Base-by-base conservation (phyloP, 2,113 vertebrate genomes). In the Fregetta grallaria region DNA sequence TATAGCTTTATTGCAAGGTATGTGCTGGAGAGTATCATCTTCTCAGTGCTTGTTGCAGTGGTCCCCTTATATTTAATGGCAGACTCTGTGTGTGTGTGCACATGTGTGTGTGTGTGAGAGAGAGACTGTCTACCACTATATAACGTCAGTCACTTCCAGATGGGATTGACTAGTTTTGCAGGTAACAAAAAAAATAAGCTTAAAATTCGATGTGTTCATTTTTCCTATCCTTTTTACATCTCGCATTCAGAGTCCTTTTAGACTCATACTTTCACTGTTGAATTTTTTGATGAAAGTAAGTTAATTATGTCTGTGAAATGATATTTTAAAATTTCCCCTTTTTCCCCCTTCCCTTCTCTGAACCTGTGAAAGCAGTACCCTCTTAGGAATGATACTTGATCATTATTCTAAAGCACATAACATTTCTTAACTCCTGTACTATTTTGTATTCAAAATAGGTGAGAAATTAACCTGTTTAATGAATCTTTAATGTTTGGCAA, bases 381-480 rank as follows among this genome's bases (percentile, higher is more conserved):
- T 92, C 58, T 68, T 72, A 84, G 71, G 68, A 94, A 80, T 72
- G 77, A 75, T 75, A 72, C 40, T 79, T 82, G 56, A 62, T 71
- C 47, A 74, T 58, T 53, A 63, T 80, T 91, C 78, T 66, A 94
- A 95, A 92, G 63, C 61, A 38, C 55, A 55, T 53, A 93, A 30
- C 40, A 55, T 92, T 82, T 79, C 77, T 56, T 61, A 61, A 88
- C 38, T 76, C 38, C 72, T 94, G 27, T 92, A 77, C 32, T 79
- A 49, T 83, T 97, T 94, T 90, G n/a, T 93, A 73, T 92, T 95
- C 81, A 87, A 91, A 95, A 81, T 92, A 90, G 52, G 77, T 58
- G 58, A 77, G 76, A 94, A 94, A 88, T 94, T 83, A 95, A 40
- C 76, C 50, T 66, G 20, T 79, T 83, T 79, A 78, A 94, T 91